A percentile compares a stretch with the other conserved stretches of the same genome.
Evolutionary conservation across 1,140 invertebrate genomes (phyloP).

Genomic region (Caenorhabditis brenneri): DNA sequence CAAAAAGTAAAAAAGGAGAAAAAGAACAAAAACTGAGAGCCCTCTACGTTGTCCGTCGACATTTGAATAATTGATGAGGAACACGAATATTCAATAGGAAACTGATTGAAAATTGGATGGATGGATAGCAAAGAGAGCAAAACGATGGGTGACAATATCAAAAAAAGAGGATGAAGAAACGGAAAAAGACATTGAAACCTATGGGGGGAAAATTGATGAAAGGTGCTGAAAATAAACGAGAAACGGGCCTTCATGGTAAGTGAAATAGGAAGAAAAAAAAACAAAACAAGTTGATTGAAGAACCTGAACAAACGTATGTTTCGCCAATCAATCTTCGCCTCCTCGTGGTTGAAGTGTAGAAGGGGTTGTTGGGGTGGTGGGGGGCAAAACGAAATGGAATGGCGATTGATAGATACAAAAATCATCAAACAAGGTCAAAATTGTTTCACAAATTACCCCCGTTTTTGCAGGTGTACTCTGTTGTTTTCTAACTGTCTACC

Average conservation of each 20-base stretch:
- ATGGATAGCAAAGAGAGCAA: neutral
- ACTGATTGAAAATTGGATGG: slow-evolving; percentile 28
- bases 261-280: slow-evolving; percentile 4
- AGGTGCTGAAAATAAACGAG: neutral
- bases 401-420: slow-evolving; percentile 27
- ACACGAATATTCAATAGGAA: slow-evolving; percentile 9
- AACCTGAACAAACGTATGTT: slow-evolving; percentile 27
- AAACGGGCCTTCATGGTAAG: neutral
- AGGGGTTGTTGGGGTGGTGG: neutral
- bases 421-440: slow-evolving; percentile 30
- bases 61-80: slow-evolving; percentile 36
- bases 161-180: neutral
- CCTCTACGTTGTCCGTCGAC: neutral
- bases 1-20: neutral
- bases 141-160: neutral
- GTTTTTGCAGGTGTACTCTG: neutral
- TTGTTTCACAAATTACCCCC: slow-evolving; percentile 14
- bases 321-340: slow-evolving; percentile 27
- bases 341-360: slow-evolving; percentile 2
- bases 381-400: neutral
- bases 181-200: too few species aligned
- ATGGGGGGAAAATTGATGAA: neutral
- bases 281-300: slow-evolving; percentile 41
- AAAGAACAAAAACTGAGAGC: neutral
- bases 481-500: neutral